Conservation (phyloP, 1,140 invertebrate species). For the Zophobas morio region DNA sequence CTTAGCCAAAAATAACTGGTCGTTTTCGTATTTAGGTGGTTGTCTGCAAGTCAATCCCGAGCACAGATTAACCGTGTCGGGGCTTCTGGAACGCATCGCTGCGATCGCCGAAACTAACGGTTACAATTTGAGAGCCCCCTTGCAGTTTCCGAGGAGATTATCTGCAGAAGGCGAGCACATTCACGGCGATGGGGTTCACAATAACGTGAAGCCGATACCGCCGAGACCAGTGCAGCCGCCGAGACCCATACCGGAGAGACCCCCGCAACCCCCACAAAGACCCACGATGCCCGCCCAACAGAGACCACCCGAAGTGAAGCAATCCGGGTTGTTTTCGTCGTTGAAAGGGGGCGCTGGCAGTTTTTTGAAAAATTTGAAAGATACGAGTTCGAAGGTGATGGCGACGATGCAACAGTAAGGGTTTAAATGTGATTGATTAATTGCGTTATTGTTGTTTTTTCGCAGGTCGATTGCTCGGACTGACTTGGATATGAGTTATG, state of each 20-base stretch:
- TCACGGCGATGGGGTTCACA: slow-evolving; percentile 35
- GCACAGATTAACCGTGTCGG: slow-evolving; percentile 82
- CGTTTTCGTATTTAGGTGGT: slow-evolving; percentile 71
- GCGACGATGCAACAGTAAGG: slow-evolving; percentile 94
- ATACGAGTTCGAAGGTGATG: slow-evolving; percentile 97
- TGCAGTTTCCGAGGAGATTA: slow-evolving; percentile 77
- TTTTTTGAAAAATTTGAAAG: slow-evolving; percentile 94
- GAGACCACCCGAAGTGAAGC: slow-evolving; percentile 55
- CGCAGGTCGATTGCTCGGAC: slow-evolving; percentile 87
- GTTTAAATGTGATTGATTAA: slow-evolving; percentile 25
- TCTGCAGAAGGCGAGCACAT: slow-evolving; percentile 42
- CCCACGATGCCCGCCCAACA: slow-evolving; percentile 59
- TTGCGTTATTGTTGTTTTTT: slow-evolving; percentile 55
- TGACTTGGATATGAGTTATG: slow-evolving; percentile 91
- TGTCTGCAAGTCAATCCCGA: slow-evolving; percentile 89
- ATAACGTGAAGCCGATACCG: slow-evolving; percentile 61
- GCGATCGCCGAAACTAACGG: slow-evolving; percentile 89
- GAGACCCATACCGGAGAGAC: slow-evolving; percentile 55
- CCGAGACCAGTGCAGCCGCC: slow-evolving; percentile 62
- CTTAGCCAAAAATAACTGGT: slow-evolving; percentile 26
- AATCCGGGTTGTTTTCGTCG: slow-evolving; percentile 82
- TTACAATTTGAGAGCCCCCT: slow-evolving; percentile 83
- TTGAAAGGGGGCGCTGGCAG: slow-evolving; percentile 87
- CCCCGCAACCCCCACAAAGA: slow-evolving; percentile 66
- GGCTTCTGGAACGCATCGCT: slow-evolving; percentile 87